Conservation (phyloP, 2,113 vertebrate species). For the Dasypus novemcinctus region DNA sequence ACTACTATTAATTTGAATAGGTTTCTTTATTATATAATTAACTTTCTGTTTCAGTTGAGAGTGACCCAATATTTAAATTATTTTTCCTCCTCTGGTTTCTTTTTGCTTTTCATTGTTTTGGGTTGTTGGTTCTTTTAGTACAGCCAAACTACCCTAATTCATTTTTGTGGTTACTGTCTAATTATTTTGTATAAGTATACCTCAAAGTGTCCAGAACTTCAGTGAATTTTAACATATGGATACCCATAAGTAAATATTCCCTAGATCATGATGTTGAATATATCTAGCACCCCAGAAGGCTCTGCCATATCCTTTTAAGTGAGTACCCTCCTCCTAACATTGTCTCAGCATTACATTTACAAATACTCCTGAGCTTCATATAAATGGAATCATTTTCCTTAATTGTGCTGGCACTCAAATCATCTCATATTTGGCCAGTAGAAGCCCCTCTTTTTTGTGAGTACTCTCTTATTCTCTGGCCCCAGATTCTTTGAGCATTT, state of each 20-base stretch:
- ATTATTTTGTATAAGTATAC: not conserved
- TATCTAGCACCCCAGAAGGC: not conserved
- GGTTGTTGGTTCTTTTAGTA: not conserved
- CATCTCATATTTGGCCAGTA: not conserved
- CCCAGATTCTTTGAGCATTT: not conserved
- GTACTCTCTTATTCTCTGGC: not conserved
- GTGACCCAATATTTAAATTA: not conserved
- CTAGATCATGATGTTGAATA: not conserved
- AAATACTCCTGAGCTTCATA: not conserved
- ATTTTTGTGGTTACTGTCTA: not conserved
- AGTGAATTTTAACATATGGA: not conserved
- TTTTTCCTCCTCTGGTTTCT: not conserved
- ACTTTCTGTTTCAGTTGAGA: not conserved
- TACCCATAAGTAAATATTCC: not conserved
- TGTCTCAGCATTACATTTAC: not conserved
- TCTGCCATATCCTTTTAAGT: not conserved
- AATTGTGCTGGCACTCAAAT: not conserved
- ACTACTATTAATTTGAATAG: not conserved
- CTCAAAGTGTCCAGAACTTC: not conserved
- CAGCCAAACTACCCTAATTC: not conserved
- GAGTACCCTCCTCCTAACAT: not conserved
- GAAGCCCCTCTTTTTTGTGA: not conserved
- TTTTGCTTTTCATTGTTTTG: conserved; percentile 24
- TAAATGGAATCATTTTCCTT: not conserved
- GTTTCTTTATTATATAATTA: conserved; percentile 1